Conservation (phyloP, 1,140 invertebrate species). For the Tetranychus cinnabarinus region DNA sequence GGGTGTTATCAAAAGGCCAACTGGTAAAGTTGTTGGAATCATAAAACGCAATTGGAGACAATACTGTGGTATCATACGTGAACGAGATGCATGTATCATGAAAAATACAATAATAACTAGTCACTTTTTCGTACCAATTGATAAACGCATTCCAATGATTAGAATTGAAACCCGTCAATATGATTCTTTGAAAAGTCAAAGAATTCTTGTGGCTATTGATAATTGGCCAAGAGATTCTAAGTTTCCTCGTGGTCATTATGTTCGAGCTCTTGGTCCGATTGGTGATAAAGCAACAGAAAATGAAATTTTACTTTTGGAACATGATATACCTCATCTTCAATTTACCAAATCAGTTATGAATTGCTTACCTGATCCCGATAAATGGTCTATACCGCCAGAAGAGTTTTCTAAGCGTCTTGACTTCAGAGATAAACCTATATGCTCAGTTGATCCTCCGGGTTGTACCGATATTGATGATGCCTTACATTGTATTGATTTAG, state of each 20-base stretch:
- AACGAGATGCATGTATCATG: conserved; percentile 25
- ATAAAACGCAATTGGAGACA: conserved; percentile 86
- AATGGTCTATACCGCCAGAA: conserved; percentile 35
- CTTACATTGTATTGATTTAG: conserved; percentile 54
- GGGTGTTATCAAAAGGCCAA: conserved; percentile 32
- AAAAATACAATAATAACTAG: conserved; percentile 16
- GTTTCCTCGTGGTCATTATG: conserved; percentile 54
- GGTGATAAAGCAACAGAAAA: conserved; percentile 80
- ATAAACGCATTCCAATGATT: conserved; percentile 67
- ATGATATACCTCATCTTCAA: conserved; percentile 81
- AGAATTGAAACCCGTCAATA: conserved; percentile 75
- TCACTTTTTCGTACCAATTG: conserved; percentile 71
- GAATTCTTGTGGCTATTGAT: conserved; percentile 76
- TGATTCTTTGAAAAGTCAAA: conserved; percentile 46
- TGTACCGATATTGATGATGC: conserved; percentile 99
- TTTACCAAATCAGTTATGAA: conserved; percentile 82
- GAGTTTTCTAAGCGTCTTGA: conserved; percentile 39
- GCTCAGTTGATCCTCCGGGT: conserved; percentile 92
- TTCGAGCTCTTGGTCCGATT: conserved; percentile 50
- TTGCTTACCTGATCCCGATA: conserved; percentile 43
- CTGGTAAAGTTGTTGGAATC: conserved; percentile 75
- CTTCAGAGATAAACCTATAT: conserved; percentile 58
- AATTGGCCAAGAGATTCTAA: conserved; percentile 67
- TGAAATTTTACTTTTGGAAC: conserved; percentile 73
- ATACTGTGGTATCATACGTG: conserved; percentile 79